Conservation (phyloP, 2,113 vertebrate species). For the Arizona elegans region DNA sequence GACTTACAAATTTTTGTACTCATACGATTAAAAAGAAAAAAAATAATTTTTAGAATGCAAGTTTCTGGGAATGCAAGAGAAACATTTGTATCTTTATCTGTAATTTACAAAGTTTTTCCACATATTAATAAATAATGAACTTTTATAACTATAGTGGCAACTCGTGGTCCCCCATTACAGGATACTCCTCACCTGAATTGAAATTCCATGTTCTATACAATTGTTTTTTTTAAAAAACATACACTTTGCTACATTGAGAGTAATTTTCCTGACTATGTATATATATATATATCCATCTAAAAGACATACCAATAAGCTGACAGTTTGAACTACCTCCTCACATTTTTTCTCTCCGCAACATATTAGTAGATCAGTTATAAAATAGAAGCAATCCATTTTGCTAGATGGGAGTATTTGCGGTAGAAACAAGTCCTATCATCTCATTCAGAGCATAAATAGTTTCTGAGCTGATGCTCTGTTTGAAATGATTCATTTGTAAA, state of each 20-base stretch:
- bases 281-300: neutral
- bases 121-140: neutral
- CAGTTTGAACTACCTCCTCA: neutral
- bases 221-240: neutral
- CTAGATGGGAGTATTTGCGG: neutral
- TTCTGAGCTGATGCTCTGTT: neutral
- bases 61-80: neutral
- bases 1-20: neutral
- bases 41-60: neutral
- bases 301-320: neutral
- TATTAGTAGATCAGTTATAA: neutral
- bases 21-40: neutral
- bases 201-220: neutral
- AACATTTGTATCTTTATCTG: neutral
- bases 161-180: neutral
- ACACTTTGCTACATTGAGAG: neutral
- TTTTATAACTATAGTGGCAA: neutral
- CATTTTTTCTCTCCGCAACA: neutral
- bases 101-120: neutral
- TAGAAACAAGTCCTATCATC: neutral
- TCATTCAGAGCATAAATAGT: neutral
- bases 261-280: neutral
- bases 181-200: neutral
- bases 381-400: neutral
- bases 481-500: constrained; percentile 11